phyloP scores from a whole-genome alignment of 2,888 invertebrate genomes.

The Onchidella celtica region DNA sequence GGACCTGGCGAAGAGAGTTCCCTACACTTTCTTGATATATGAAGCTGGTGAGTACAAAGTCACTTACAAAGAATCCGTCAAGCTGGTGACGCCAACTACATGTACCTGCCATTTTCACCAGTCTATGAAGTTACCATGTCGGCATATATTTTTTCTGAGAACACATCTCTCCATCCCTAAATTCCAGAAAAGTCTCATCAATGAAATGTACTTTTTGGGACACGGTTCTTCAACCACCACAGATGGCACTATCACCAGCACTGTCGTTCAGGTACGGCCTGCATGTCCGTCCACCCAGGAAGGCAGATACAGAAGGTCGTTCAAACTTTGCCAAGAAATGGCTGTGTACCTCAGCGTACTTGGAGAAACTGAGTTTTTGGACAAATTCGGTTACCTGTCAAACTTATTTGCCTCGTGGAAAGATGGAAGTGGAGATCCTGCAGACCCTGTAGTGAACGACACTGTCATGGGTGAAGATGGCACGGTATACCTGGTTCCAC shows the following conservation, averaged over 20 bases:
- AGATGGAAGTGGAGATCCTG: not conserved
- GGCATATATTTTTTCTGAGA: conserved; percentile 29
- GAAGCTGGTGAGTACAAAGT: not conserved
- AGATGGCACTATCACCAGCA: not conserved
- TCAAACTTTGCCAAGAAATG: conserved; percentile 19
- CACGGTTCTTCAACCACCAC: not conserved
- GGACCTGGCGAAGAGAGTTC: conserved; percentile 3
- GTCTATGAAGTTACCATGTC: conserved; percentile 18
- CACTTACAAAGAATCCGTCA: conserved; percentile 7
- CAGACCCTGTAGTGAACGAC: not conserved
- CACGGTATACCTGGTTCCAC: conserved; percentile 1
- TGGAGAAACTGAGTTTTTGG: conserved; percentile 27
- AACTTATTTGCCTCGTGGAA: not conserved
- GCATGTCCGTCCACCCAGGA: conserved; percentile 23
- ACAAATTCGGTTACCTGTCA: conserved; percentile 14
- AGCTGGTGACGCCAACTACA: conserved; percentile 31
- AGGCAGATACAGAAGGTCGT: conserved; percentile 33
- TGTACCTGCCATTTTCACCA: conserved; percentile 27
- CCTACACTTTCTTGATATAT: not conserved
- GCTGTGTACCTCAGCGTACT: conserved; percentile 15
- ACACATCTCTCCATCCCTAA: not conserved
- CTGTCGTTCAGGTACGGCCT: conserved; percentile 5
- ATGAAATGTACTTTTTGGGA: conserved; percentile 13
- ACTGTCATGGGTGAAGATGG: conserved; percentile 4
- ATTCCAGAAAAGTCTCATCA: not conserved